These are phyloP conservation scores for Oryzias melastigma DNA, from an alignment of 2,113 vertebrate genomes.

Conservation along the genomic window DNA sequence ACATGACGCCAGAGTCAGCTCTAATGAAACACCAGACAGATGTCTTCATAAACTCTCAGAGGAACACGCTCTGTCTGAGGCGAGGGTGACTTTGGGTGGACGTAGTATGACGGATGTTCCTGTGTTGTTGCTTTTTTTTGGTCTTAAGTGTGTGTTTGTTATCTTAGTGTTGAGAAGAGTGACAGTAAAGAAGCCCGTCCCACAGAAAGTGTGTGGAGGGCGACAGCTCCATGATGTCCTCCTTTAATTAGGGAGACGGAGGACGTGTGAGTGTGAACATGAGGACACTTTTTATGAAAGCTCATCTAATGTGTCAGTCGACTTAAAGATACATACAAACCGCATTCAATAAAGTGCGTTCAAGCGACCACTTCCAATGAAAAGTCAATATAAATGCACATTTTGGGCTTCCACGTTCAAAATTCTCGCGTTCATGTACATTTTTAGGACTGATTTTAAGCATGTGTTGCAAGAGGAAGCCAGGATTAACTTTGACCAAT, in stretches of 20 bases:
- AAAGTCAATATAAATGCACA: too few species aligned
- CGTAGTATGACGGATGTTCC: slow-evolving; percentile 18
- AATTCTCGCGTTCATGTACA: too few species aligned
- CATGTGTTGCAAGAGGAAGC: too few species aligned
- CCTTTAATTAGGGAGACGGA: slow-evolving; percentile 35
- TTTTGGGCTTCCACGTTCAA: too few species aligned
- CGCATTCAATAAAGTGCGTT: too few species aligned
- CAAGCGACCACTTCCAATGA: too few species aligned
- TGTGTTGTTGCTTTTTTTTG: slow-evolving; percentile 5
- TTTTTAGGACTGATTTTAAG: too few species aligned
- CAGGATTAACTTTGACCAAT: too few species aligned
- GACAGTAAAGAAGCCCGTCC: slow-evolving; percentile 47
- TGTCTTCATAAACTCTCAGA: slow-evolving; percentile 55
- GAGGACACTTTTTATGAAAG: slow-evolving; percentile 10
- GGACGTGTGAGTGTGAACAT: slow-evolving; percentile 9
- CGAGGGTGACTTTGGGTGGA: slow-evolving; percentile 64
- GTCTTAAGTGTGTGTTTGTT: slow-evolving; percentile 18
- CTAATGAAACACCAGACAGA: slow-evolving; percentile 68
- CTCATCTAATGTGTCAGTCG: neutral
- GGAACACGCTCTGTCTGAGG: slow-evolving; percentile 28
- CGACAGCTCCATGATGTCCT: slow-evolving; percentile 45
- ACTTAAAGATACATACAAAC: too few species aligned
- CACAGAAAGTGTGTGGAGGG: slow-evolving; percentile 40
- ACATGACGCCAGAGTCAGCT: slow-evolving; percentile 34
- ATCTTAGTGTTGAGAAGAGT: slow-evolving; percentile 36